phyloP scores from a whole-genome alignment of 2,797 vertebrate species.

The Squalus acanthias region DNA sequence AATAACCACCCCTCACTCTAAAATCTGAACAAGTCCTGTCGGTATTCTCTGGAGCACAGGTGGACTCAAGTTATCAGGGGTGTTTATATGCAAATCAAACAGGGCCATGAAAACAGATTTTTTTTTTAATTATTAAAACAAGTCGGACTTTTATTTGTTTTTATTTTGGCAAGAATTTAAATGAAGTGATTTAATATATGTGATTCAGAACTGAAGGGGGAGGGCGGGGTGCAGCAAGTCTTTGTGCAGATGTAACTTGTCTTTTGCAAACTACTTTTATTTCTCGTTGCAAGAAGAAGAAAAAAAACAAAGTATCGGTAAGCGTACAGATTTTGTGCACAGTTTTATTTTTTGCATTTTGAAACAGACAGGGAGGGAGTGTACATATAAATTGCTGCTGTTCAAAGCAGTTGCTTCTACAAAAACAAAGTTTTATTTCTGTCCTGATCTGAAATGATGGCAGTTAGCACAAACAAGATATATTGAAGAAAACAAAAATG shows the following conservation, averaged over 20 bases:
- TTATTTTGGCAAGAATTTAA: constrained; percentile 31
- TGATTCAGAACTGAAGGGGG: neutral
- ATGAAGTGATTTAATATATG: constrained; percentile 36
- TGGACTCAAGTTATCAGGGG: neutral
- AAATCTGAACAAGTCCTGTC: constrained; percentile 20
- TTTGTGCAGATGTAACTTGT: neutral
- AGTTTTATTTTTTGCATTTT: constrained; percentile 36
- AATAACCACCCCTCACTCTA: neutral
- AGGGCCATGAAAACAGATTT: constrained; percentile 19
- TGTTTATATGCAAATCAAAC: constrained; percentile 29
- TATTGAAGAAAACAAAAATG: neutral
- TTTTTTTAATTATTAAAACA: constrained; percentile 18
- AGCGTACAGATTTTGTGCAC: constrained; percentile 10
- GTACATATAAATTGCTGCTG: constrained; percentile 13
- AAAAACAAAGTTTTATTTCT: neutral
- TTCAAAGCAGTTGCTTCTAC: constrained; percentile 2
- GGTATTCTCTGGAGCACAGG: neutral
- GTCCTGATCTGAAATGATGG: constrained; percentile 3
- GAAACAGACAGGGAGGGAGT: neutral
- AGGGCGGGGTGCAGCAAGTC: neutral
- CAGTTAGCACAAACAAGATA: constrained; percentile 6
- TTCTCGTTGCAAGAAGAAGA: constrained; percentile 28
- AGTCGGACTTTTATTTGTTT: neutral
- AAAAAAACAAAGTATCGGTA: neutral
- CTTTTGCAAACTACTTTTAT: constrained; percentile 28